These are phyloP conservation scores for Lepidurus apus DNA, from an alignment of 1,140 invertebrate genomes.

Conservation along the genomic window DNA sequence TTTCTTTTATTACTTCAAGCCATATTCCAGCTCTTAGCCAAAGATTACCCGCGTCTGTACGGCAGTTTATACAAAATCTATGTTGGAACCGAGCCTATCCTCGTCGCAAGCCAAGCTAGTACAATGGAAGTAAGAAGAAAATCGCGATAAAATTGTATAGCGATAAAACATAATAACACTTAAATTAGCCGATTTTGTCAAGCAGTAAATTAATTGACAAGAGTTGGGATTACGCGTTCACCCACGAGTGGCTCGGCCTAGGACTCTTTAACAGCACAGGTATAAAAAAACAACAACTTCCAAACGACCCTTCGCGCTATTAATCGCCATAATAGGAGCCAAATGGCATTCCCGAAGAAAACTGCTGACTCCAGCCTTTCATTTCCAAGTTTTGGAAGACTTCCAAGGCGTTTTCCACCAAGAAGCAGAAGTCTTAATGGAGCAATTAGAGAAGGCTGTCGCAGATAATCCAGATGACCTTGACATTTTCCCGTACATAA, in stretches of 20 bases:
- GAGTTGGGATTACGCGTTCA: constrained; percentile 48
- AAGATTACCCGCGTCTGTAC: background rate
- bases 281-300: constrained; percentile 56
- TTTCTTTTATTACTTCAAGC: background rate
- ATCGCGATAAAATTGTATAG: no score
- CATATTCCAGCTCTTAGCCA: background rate
- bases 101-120: background rate
- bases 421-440: constrained; percentile 23
- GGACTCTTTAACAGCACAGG: constrained; percentile 47
- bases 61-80: background rate
- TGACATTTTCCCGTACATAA: constrained; percentile 68
- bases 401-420: constrained; percentile 45
- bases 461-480: constrained; percentile 57
- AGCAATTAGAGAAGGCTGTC: constrained; percentile 13
- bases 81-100: background rate
- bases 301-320: constrained; percentile 59
- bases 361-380: constrained; percentile 59
- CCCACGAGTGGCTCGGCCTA: constrained; percentile 50
- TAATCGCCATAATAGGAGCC: constrained; percentile 36
- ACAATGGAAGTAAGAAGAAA: background rate
- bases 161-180: background rate
- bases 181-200: constrained; percentile 46
- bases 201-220: constrained; percentile 51
- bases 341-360: constrained; percentile 55
- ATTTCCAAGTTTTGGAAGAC: constrained; percentile 58